phyloP scores from a whole-genome alignment of 2,888 invertebrate species.

The Reticulitermes lucifugus region DNA sequence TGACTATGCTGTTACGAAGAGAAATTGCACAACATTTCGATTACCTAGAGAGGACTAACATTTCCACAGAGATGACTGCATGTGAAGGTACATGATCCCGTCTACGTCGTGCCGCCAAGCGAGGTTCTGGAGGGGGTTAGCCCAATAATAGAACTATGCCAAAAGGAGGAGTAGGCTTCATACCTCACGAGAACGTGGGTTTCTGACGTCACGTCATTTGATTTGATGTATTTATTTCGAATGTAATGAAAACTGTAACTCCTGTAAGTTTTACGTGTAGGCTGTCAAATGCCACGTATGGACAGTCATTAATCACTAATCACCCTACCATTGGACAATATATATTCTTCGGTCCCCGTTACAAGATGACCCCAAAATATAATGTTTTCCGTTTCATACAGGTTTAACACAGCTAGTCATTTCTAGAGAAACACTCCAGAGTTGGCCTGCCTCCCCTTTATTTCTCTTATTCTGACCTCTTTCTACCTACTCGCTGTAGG shows the following conservation, averaged over 20 bases:
- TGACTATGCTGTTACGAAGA: conserved; percentile 1
- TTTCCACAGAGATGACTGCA: conserved; percentile 16
- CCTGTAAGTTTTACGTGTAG: not conserved
- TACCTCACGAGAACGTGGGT: not conserved
- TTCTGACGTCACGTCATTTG: conserved; percentile 24
- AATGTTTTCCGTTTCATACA: too few species aligned
- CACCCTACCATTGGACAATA: too few species aligned
- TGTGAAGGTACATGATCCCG: conserved; percentile 20
- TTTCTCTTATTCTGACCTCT: too few species aligned
- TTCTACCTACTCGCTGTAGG: too few species aligned
- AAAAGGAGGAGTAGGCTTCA: not conserved
- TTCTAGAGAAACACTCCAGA: too few species aligned
- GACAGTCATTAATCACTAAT: too few species aligned
- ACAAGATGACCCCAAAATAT: too few species aligned
- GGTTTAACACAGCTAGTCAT: too few species aligned
- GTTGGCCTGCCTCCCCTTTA: too few species aligned
- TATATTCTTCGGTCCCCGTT: too few species aligned
- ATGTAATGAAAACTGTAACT: not conserved
- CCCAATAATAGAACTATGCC: conserved; percentile 26
- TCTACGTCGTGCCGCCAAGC: not conserved
- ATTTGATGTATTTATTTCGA: not conserved
- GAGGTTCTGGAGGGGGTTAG: not conserved
- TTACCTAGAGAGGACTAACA: not conserved
- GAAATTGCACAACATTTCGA: not conserved
- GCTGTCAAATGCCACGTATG: too few species aligned